Percentiles rank a stretch among this genome's conserved stretches.
These are phyloP conservation scores for Brachionus angularis DNA, from an alignment of 1,140 invertebrate genomes.

Conservation along the genomic window DNA sequence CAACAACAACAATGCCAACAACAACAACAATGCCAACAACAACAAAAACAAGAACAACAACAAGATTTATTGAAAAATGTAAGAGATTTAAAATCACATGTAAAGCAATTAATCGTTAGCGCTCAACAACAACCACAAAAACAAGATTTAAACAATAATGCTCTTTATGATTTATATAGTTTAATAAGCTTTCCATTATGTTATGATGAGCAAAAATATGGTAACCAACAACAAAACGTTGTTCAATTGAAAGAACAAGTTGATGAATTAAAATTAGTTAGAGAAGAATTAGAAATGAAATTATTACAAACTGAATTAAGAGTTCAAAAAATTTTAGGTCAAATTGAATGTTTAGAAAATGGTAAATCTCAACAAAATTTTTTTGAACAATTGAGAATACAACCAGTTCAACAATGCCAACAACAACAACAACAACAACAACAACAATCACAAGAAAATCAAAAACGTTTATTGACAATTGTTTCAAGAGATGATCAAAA, in stretches of 20 bases:
- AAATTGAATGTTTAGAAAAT: too few relatives aligned
- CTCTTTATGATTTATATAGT: conserved; percentile 5
- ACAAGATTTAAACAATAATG: conserved; percentile 8
- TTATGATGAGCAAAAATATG: conserved; percentile 13
- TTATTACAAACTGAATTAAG: not conserved
- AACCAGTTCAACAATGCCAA: too few relatives aligned
- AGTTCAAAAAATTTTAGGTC: not conserved
- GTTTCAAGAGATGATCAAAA: not conserved
- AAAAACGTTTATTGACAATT: conserved; percentile 17
- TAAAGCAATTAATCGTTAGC: conserved; percentile 8
- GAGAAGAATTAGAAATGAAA: conserved; percentile 5
- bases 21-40: not conserved
- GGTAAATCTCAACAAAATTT: too few relatives aligned
- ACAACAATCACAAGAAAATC: too few relatives aligned
- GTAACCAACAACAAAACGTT: not conserved
- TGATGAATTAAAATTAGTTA: not conserved
- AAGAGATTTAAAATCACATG: conserved; percentile 6
- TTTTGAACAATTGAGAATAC: too few relatives aligned
- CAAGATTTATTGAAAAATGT: not conserved
- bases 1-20: not conserved
- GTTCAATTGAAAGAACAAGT: not conserved
- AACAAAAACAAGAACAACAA: not conserved
- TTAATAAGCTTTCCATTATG: too few relatives aligned
- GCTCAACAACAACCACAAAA: not conserved
- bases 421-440: conserved; percentile 21